Conservation (phyloP, 2,888 invertebrate genomes). For the Matsumyia berberina region DNA sequence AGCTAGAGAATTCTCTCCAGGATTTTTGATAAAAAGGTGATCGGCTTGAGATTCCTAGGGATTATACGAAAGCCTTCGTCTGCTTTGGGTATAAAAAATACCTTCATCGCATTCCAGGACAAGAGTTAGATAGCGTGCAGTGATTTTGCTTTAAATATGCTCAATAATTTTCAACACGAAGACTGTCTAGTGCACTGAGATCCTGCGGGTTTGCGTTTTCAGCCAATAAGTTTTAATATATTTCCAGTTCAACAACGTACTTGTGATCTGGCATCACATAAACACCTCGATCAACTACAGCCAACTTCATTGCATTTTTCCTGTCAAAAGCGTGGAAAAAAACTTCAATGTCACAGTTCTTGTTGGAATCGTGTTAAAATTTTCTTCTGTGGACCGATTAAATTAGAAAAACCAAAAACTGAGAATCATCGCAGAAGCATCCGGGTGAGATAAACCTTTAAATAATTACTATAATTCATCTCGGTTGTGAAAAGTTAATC, state of each 20-base stretch:
- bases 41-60: too few species aligned
- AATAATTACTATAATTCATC: constrained; percentile 10
- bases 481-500: constrained; percentile 35
- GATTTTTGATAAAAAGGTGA: too few species aligned
- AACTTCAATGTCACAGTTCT: constrained; percentile 78
- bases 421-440: constrained; percentile 75
- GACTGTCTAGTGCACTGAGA: too few species aligned
- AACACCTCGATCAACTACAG: neutral
- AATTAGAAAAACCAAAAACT: constrained; percentile 71
- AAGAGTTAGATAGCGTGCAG: too few species aligned
- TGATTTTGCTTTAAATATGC: too few species aligned
- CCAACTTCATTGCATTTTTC: constrained; percentile 62
- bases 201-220: neutral
- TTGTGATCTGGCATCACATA: constrained; percentile 31
- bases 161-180: too few species aligned
- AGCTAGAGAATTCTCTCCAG: too few species aligned
- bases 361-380: constrained; percentile 79
- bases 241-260: too few species aligned
- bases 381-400: constrained; percentile 70
- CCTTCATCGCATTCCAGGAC: too few species aligned
- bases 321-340: constrained; percentile 59
- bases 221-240: too few species aligned
- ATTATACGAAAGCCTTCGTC: too few species aligned
- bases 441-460: constrained; percentile 63
- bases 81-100: too few species aligned